These are phyloP conservation scores for Lithobates sylvaticus DNA, from an alignment of 2,797 vertebrate genomes.

Conservation along the genomic window DNA sequence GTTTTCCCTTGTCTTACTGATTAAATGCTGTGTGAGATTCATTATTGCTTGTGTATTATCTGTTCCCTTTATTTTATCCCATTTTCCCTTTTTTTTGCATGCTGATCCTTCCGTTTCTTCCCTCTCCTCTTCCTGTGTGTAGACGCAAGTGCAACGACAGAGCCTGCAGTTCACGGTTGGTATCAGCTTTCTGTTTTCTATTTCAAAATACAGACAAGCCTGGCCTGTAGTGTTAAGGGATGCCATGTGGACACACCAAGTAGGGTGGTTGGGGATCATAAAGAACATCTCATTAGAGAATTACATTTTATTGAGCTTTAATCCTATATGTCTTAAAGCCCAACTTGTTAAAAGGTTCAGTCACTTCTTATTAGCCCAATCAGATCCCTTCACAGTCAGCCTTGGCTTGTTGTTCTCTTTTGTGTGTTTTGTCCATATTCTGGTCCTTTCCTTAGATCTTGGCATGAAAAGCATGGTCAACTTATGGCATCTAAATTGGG, in stretches of 20 bases:
- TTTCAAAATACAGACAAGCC: slow-evolving; percentile 79
- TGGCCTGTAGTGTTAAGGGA: slow-evolving; percentile 74
- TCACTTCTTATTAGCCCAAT: background rate
- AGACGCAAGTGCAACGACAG: slow-evolving; percentile 98
- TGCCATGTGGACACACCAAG: background rate
- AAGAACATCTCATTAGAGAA: background rate
- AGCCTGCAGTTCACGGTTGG: slow-evolving; percentile 99
- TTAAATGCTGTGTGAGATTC: slow-evolving; percentile 64
- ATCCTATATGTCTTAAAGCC: background rate
- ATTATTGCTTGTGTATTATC: slow-evolving; percentile 83
- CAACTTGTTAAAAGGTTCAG: background rate
- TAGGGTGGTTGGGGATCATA: background rate
- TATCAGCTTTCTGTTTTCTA: slow-evolving; percentile 88
- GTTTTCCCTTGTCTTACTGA: slow-evolving; percentile 66
- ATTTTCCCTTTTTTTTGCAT: slow-evolving; percentile 96
- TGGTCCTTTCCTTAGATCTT: slow-evolving; percentile 72
- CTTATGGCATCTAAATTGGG: slow-evolving; percentile 18
- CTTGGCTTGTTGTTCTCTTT: slow-evolving; percentile 48
- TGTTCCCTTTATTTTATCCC: slow-evolving; percentile 86
- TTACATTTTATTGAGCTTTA: background rate
- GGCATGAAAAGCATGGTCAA: slow-evolving; percentile 77
- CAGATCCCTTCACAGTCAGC: slow-evolving; percentile 22
- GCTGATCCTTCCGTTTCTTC: slow-evolving; percentile 96
- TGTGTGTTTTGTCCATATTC: slow-evolving; percentile 78
- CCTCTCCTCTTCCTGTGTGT: slow-evolving; percentile 95